Conservation (phyloP, 2,888 invertebrate species). For the Vesta saturnalis region DNA sequence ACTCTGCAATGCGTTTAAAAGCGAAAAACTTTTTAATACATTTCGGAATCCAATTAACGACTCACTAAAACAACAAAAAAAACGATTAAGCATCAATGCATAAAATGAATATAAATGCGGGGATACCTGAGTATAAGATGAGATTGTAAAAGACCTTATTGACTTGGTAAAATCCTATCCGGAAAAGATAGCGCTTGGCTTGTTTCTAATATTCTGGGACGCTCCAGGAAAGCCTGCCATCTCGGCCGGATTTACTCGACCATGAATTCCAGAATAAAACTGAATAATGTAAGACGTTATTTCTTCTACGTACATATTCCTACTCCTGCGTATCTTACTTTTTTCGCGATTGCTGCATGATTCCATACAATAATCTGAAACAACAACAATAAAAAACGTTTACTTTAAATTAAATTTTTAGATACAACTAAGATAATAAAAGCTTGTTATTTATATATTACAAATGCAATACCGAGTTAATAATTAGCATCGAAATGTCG, state of each 20-base stretch:
- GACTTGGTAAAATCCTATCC: slow-evolving; percentile 53
- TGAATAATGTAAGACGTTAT: slow-evolving; percentile 55
- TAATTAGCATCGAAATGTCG: slow-evolving; percentile 44
- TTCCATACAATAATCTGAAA: background rate
- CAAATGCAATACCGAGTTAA: slow-evolving; percentile 45
- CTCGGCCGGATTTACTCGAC: slow-evolving; percentile 54
- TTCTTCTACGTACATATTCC: slow-evolving; percentile 34
- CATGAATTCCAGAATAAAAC: slow-evolving; percentile 55
- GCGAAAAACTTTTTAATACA: slow-evolving; percentile 19
- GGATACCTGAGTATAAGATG: slow-evolving; percentile 31
- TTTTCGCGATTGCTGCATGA: background rate
- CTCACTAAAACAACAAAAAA: too few relatives aligned
- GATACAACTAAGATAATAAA: slow-evolving; percentile 43
- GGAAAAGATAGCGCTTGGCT: slow-evolving; percentile 47
- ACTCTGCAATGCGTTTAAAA: slow-evolving; percentile 22
- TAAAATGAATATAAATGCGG: slow-evolving; percentile 18
- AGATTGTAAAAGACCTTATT: slow-evolving; percentile 46
- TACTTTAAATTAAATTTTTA: background rate
- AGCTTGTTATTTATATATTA: slow-evolving; percentile 47
- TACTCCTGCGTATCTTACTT: slow-evolving; percentile 33
- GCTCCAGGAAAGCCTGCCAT: slow-evolving; percentile 50
- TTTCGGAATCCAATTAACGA: background rate
- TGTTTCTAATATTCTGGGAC: slow-evolving; percentile 52
- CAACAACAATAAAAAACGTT: background rate
- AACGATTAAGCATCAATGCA: background rate